A percentile compares a stretch with the other conserved stretches of the same genome.
Evolutionary conservation across 1,140 invertebrate genomes (phyloP).

Genomic region (Apocrypta bakeri): DNA sequence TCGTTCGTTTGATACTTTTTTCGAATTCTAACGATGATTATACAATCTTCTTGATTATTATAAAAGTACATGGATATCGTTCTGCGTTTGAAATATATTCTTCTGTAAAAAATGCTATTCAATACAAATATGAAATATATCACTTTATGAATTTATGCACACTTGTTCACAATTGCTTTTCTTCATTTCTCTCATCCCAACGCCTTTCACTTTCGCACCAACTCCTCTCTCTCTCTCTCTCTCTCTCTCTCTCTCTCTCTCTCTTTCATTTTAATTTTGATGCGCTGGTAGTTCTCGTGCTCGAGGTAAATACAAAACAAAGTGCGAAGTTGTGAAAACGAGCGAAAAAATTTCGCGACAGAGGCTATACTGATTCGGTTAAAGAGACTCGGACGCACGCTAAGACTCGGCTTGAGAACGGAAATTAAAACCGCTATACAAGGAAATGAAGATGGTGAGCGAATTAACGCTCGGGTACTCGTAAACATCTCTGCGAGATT

Average conservation of each 20-base stretch:
- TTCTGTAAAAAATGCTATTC: too few species aligned
- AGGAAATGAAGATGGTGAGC: constrained; percentile 32
- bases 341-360: background rate
- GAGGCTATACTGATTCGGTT: constrained; percentile 24
- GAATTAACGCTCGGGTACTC: constrained; percentile 26
- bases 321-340: background rate
- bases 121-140: too few species aligned
- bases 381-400: background rate
- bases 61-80: too few species aligned
- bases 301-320: background rate
- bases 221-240: background rate
- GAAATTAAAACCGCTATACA: constrained; percentile 44
- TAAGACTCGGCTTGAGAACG: background rate
- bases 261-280: background rate
- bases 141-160: too few species aligned
- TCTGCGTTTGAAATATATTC: too few species aligned
- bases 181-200: background rate
- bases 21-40: too few species aligned
- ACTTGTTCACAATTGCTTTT: too few species aligned
- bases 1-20: too few species aligned
- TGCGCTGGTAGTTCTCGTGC: background rate
- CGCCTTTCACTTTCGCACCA: constrained; percentile 14
- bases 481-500: constrained; percentile 16
- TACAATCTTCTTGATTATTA: too few species aligned
- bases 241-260: constrained; percentile 1